Base-by-base conservation (phyloP, 2,888 invertebrate species). In the Himalopsyche anomala region DNA sequence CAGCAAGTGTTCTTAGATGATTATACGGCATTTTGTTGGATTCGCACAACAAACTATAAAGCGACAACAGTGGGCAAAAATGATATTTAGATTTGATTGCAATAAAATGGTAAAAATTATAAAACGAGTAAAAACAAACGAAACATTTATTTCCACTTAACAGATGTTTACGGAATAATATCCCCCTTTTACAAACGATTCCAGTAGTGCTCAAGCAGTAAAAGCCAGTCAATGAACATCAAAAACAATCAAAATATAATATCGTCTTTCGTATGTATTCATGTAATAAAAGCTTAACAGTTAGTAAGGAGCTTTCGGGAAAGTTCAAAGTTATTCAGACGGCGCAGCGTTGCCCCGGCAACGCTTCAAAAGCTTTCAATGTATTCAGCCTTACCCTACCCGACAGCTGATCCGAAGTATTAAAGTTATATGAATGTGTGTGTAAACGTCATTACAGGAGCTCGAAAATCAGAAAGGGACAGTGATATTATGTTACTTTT, bases 351-450 rank as follows among this genome's bases (percentile, higher is more conserved):
- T 62, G 62, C 62, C 62, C 28, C 8, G 28, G 62, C 62, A 62
- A 62, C 62, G 62, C 28, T 62, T 62, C 62, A 19, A 28, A 28
- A 62, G 62, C 62, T 19, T 62, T 62, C 62, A 62, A 62, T 62
- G 19, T n/a, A 62, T 62, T 62, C n/a, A 62, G 28, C 51, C 51
- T 15, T 51, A 45, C 45, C 45, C 45, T 11, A 45, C 56, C n/a
- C 56, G n/a, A 62, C 62, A 62, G 62, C 62, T 62, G 62, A 62
- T 62, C 62, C 62, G 62, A 62, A 19, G 62, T 19, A 19, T 62
- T 19, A 62, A 19, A n/a, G 62, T 28, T 62, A 15, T 5, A 51
- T 15, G 51, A 51, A 15, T 51, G 51, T 51, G 51, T 51, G 12
- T 51, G 12, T 15, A 15, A 51, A 15, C 51, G 51, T 15, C 51